Base-by-base conservation (phyloP, 2,113 vertebrate species). In the Asarcornis scutulata region DNA sequence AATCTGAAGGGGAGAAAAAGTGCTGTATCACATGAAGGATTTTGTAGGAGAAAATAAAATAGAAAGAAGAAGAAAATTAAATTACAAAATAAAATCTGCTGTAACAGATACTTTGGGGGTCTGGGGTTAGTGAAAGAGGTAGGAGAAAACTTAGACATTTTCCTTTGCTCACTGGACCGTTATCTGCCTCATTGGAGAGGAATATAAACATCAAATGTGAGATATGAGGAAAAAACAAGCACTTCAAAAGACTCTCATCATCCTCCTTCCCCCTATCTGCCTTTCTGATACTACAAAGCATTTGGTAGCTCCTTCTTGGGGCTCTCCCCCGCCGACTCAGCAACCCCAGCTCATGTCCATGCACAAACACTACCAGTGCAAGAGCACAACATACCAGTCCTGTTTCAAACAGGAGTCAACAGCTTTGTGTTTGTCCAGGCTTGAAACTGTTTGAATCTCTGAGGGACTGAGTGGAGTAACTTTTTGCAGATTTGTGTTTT, bases 31-130 rank as follows among this genome's bases (percentile, higher is more conserved):
- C 34, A 32, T 20, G 46, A 13, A 86, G 23, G 23, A 78, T 78
- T 91, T 88, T 3, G 3, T 34, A 72, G n/a, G 42, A 93, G 36
- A 86, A 81, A 46, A 46, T 17, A 46, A 46, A 46, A 46, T 8
- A 18, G 17, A 46, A 46, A 44, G 16, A 44, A 44, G 16, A 17
- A 44, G 16, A 44, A 44, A 95, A 90, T 56, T 3, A 86, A 93
- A 86, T 75, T 93, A 26, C n/a, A 83, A 91, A 85, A 76, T 73
- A 86, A 83, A 81, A 88, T 31, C 16, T 50, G 13, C 11, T 80
- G 3, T 34, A 79, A 42, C n/a, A 91, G 20, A 71, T 59, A 75
- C 56, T 77, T 67, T n/a, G 20, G 56, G 17, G 27, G 32, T 50
- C 42, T 56, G 25, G 34, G 3, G 83, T 96, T 76, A 68, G 52